These are phyloP conservation scores for Pollenia labialis DNA, from an alignment of 2,888 invertebrate genomes.

Conservation along the genomic window DNA sequence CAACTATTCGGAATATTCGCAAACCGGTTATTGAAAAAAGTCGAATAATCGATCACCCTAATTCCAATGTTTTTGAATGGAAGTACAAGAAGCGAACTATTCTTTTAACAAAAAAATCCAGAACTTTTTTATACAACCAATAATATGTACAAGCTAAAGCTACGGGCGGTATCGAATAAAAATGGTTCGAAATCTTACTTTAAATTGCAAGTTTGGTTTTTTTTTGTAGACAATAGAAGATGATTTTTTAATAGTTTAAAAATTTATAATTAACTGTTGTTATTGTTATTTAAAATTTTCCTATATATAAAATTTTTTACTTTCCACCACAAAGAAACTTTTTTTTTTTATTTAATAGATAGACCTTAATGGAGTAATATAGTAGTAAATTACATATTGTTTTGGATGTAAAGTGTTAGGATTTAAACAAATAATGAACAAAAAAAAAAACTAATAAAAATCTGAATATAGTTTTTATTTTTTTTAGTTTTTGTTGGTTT, in stretches of 20 bases:
- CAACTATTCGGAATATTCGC: too few relatives aligned
- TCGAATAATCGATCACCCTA: too few relatives aligned
- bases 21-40: too few relatives aligned
- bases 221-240: constrained; percentile 38
- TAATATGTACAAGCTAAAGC: constrained; percentile 8
- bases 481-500: constrained; percentile 31
- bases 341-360: constrained; percentile 34
- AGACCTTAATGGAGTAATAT: constrained; percentile 36
- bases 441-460: constrained; percentile 48
- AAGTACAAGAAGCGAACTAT: too few relatives aligned
- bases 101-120: too few relatives aligned
- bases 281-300: constrained; percentile 47
- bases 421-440: constrained; percentile 36
- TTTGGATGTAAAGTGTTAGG: constrained; percentile 45
- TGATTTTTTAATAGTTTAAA: constrained; percentile 70
- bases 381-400: constrained; percentile 4
- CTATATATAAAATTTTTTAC: not conserved
- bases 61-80: too few relatives aligned
- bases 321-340: constrained; percentile 46
- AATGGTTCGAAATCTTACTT: constrained; percentile 15
- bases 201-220: not conserved
- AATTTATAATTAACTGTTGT: constrained; percentile 73
- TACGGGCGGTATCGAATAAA: constrained; percentile 58
- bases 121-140: too few relatives aligned
- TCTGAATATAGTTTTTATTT: constrained; percentile 57